phyloP scores from a whole-genome alignment of 2,888 invertebrate species.

The Nomada ferruginata region DNA sequence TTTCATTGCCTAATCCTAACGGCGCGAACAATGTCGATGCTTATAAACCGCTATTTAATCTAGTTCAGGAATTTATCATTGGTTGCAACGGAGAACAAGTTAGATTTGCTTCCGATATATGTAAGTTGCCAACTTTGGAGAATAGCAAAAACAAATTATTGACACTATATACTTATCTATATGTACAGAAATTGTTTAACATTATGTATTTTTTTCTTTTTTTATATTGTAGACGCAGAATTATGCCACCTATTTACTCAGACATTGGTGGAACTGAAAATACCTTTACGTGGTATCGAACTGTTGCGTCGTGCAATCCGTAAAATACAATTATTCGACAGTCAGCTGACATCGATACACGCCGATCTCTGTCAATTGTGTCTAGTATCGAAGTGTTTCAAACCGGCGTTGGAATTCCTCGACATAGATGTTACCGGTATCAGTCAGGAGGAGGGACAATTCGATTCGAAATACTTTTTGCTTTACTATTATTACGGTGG shows the following conservation, averaged over 20 bases:
- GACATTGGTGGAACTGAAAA: constrained; percentile 90
- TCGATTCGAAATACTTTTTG: constrained; percentile 95
- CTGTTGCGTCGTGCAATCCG: constrained; percentile 93
- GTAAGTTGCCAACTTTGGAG: constrained; percentile 86
- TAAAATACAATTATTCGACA: constrained; percentile 94
- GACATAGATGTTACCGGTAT: constrained; percentile 97
- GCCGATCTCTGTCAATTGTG: constrained; percentile 97
- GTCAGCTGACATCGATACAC: constrained; percentile 97
- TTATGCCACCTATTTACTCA: constrained; percentile 93
- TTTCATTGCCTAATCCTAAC: constrained; percentile 85
- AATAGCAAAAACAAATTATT: neutral
- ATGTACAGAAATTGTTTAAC: neutral
- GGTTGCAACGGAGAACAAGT: constrained; percentile 95
- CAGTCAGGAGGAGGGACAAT: constrained; percentile 92
- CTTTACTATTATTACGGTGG: constrained; percentile 99
- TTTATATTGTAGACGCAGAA: constrained; percentile 90
- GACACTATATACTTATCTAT: neutral
- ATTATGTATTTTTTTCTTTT: constrained; percentile 3
- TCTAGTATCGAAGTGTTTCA: constrained; percentile 95
- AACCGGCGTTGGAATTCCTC: constrained; percentile 94
- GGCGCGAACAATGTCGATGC: constrained; percentile 70
- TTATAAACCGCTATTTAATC: constrained; percentile 88
- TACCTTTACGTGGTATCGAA: constrained; percentile 93
- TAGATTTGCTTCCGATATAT: constrained; percentile 92
- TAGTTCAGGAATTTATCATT: constrained; percentile 94